A percentile compares a stretch with the other conserved stretches of the same genome.
These are phyloP conservation scores for Zosterops borbonicus DNA, from an alignment of 2,113 vertebrate genomes.

Conservation along the genomic window DNA sequence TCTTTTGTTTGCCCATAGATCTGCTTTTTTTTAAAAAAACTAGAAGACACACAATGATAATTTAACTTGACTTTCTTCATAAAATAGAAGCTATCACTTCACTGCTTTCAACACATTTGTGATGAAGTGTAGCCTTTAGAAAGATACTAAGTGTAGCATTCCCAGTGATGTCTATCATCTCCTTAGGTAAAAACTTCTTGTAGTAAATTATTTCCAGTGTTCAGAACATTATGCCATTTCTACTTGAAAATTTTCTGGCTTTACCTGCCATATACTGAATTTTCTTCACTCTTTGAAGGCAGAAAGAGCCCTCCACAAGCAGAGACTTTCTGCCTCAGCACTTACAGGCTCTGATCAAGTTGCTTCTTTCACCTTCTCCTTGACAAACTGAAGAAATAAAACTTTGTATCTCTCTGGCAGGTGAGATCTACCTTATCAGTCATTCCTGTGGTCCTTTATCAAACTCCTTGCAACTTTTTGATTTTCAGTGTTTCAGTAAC, in stretches of 20 bases:
- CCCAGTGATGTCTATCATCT: background rate
- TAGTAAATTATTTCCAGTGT: background rate
- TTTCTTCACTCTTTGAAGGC: background rate
- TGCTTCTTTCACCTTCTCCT: background rate
- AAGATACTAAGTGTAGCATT: background rate
- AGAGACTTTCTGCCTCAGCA: background rate
- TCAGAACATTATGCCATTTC: background rate
- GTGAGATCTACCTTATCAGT: background rate
- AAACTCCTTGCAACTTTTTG: background rate
- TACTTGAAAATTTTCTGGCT: background rate
- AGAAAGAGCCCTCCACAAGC: background rate
- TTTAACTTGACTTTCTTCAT: conserved; percentile 22
- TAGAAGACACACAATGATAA: background rate
- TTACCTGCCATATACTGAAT: background rate
- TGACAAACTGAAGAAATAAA: background rate
- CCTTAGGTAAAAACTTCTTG: background rate
- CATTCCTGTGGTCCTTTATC: background rate
- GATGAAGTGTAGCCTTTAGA: background rate
- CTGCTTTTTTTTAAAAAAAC: background rate
- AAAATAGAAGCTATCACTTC: conserved; percentile 3
- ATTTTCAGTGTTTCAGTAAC: background rate
- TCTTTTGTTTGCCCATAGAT: conserved; percentile 41
- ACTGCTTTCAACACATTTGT: background rate
- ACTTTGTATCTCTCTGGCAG: background rate
- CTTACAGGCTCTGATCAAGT: background rate